Evolutionary conservation across 2,888 invertebrate species (phyloP), one percentile per base, ranked within the genome.

Genomic region (Clivina fossor): DNA sequence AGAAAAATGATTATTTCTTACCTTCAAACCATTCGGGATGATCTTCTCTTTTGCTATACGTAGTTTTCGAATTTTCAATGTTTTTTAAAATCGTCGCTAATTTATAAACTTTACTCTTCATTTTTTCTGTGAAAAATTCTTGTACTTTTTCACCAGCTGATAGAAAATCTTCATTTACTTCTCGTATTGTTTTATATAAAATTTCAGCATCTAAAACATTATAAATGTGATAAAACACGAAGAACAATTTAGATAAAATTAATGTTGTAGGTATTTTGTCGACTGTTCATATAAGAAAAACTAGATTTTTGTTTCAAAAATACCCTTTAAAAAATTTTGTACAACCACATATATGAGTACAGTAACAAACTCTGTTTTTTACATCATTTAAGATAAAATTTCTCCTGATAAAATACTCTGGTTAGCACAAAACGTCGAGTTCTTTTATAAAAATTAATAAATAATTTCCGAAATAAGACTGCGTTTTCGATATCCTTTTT

Each of bases 11-110:
- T 24, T 7, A 24, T 7, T 33, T 7, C 62, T 62, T 77, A 76
- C 89, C 88, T 76, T 80, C 78, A 74, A 92, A 92, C 92, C 92
- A 92, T 58, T 82, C 84, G 0, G 86, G 83, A 72, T 92, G 86
- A 58, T 87, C 84, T 7, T 79, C 75, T 59, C 80, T 78, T 35
- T 78, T 78, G 65, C 85, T 85, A 44, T 68, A 56, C 61, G 77
- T 72, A 0, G 78, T 76, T 62, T 84, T 84, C 13, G 78, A 77
- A 3, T 81, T 76, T 66, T 86, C 79, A 38, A 73, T 66, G 24
- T 71, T 71, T 50, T 72, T 69, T 28, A 77, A 60, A 26, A 74
- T 70, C 58, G 75, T 71, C 0, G 76, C 73, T 46, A 78, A 64
- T 51, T 76, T 73, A 62, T 72, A 72, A 9, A 82, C 76, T 67